Evolutionary conservation across 2,888 invertebrate genomes (phyloP).

Genomic region (Plemyria rubiginata): DNA sequence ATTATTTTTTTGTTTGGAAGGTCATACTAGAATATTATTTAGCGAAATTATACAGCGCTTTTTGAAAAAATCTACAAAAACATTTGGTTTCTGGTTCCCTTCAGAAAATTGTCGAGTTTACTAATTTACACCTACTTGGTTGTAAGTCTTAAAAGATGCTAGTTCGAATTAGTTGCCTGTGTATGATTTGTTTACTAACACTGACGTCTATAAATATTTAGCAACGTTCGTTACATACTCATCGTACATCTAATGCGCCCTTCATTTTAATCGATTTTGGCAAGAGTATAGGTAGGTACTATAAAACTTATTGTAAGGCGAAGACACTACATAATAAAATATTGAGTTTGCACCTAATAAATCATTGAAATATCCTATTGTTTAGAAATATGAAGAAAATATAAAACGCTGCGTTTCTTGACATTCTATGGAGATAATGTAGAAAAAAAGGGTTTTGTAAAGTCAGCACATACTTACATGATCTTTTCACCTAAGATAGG

Average conservation of each 20-base stretch:
- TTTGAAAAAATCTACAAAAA: too few species aligned
- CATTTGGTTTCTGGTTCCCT: too few species aligned
- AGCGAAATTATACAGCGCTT: too few species aligned
- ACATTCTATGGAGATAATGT: too few species aligned
- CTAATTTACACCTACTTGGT: neutral
- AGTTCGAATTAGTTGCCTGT: neutral
- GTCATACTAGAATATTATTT: too few species aligned
- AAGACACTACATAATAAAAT: constrained; percentile 14
- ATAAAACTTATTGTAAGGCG: constrained; percentile 8
- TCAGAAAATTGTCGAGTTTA: too few species aligned
- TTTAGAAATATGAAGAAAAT: too few species aligned
- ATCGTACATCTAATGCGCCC: neutral
- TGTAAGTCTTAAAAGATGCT: neutral
- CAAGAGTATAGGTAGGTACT: neutral
- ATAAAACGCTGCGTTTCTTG: too few species aligned
- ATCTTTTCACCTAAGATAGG: too few species aligned
- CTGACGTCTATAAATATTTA: neutral
- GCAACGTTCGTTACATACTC: neutral
- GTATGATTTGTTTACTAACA: constrained; percentile 3
- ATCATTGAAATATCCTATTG: neutral
- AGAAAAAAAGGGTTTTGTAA: too few species aligned
- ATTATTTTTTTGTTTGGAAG: too few species aligned
- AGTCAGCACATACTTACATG: too few species aligned
- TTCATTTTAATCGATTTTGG: constrained; percentile 32
- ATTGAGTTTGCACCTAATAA: constrained; percentile 16